Conservation (phyloP, 2,888 invertebrate species). For the Frankliniella intonsa region DNA sequence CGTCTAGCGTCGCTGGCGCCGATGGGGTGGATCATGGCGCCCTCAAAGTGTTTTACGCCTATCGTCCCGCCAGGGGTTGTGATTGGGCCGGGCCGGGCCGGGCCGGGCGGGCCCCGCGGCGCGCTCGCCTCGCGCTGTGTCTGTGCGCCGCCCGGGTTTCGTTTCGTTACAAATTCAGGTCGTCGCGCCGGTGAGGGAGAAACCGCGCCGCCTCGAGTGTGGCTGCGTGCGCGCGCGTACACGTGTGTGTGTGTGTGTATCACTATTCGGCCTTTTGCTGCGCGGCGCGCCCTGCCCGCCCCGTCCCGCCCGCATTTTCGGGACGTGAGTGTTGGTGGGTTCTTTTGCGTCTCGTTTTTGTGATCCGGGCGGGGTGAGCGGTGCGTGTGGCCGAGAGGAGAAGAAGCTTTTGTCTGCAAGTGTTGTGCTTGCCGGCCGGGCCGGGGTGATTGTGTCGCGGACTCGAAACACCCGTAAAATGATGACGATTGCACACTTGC, state of each 20-base stretch:
- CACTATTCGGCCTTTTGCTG: background rate
- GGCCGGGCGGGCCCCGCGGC: background rate
- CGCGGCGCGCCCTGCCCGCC: no score
- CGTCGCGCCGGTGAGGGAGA: background rate
- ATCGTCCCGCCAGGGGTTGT: background rate
- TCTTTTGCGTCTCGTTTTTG: no score
- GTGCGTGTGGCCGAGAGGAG: background rate
- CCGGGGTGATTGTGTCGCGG: no score
- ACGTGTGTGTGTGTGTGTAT: background rate
- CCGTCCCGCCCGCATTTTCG: no score
- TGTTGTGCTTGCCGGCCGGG: no score
- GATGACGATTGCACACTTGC: background rate
- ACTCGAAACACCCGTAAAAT: background rate
- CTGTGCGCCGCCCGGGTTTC: background rate
- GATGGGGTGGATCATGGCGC: no score
- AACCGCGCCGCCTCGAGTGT: background rate
- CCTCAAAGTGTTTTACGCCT: background rate
- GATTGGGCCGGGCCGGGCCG: background rate
- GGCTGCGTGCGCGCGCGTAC: no score
- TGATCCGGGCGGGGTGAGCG: background rate
- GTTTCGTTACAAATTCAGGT: constrained; percentile 17
- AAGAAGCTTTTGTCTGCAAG: no score
- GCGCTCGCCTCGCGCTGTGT: background rate
- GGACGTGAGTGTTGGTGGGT: no score
- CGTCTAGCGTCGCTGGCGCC: no score